Evolutionary conservation across 2,797 vertebrate species (phyloP).

Genomic region (Xyrichtys novacula): DNA sequence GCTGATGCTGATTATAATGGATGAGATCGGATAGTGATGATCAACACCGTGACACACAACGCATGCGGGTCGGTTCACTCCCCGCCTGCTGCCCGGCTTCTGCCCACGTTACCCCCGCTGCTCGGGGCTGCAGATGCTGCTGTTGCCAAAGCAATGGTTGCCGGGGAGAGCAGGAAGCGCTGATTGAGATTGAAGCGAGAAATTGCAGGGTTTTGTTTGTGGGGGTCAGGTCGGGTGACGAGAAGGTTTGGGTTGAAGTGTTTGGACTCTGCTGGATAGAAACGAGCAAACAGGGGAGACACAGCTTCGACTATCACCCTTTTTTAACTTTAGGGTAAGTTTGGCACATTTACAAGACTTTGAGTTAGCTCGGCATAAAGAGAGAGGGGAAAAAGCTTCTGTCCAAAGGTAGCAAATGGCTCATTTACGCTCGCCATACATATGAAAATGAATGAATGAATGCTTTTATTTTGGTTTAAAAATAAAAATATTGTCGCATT

Average conservation of each 20-base stretch:
- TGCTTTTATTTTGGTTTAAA: no score
- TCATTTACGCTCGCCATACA: no score
- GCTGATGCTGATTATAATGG: conserved; percentile 51
- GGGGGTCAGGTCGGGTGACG: not conserved
- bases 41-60: conserved; percentile 12
- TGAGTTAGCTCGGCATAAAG: conserved; percentile 13
- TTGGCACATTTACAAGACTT: no score
- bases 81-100: not conserved
- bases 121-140: conserved; percentile 58
- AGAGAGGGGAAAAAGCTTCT: not conserved
- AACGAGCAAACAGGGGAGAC: conserved; percentile 9
- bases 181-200: conserved; percentile 62
- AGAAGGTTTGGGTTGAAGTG: not conserved
- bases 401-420: not conserved
- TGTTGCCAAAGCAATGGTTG: conserved; percentile 74
- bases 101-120: conserved; percentile 6
- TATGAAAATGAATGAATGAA: no score
- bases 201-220: conserved; percentile 41
- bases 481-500: no score
- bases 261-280: not conserved
- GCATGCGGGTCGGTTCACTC: not conserved
- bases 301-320: not conserved
- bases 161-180: conserved; percentile 69
- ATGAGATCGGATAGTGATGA: conserved; percentile 13
- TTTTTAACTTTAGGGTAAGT: not conserved